Base-by-base conservation (phyloP, 2,113 vertebrate species). In the Oxyruncus cristatus region DNA sequence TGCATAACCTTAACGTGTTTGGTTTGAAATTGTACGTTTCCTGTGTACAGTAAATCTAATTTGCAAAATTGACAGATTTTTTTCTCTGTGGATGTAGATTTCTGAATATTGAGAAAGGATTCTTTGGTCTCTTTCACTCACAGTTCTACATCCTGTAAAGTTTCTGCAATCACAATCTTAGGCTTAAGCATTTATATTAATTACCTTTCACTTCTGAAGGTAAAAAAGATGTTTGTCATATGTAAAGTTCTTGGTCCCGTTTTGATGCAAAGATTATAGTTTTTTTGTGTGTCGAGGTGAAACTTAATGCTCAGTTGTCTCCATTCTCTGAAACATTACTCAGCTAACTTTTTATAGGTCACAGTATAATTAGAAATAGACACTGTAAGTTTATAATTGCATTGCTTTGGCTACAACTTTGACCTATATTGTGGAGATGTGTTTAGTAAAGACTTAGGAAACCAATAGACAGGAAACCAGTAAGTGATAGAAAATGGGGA, bases 321-420 rank as follows among this genome's bases (percentile, higher is more conserved):
- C 77, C 85, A 49, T 76, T 77, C 63, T 67, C 55, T 61, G 66
- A 82, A 82, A 85, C 66, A n/a, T 95, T 96, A 91, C 70, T 91
- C 89, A 91, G 50, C 78, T 95, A 89, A 85, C 81, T 95, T 83
- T 91, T 96, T 97, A 92, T 97, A 85, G 85, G 86, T 90, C 46
- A 32, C 19, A 30, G n/a, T 97, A 85, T 91, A 95, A 94, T 92
- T 95, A 96, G 88, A 76, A 80, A 90, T 91, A 97, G 84, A 77
- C 58, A 63, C 70, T 94, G 49, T 52, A 88, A 42, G 72, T 32
- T 44, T 93, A 44, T 73, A 92, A 61, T 79, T 92, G 67, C 39
- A 82, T 82, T 97, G 47, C 56, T 96, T 87, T 88, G 53, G 55
- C 49, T 88, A 52, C 79, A 89, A 8, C 49, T 65, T 96, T 95